phyloP scores from a whole-genome alignment of 2,113 vertebrate species.

The Coptodon bakossiorum region DNA sequence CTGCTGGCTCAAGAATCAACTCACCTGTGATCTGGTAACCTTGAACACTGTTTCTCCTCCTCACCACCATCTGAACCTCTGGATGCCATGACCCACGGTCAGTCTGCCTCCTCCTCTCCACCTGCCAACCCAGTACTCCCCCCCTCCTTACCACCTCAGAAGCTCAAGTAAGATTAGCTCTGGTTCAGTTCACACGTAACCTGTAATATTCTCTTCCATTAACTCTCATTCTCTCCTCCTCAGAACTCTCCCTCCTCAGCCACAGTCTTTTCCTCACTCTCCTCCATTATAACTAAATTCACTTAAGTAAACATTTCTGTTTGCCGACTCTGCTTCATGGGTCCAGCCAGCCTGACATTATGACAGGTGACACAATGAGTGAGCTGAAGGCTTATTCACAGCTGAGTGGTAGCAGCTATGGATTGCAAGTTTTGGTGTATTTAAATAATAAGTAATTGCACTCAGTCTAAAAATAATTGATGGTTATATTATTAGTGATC shows the following conservation, averaged over 20 bases:
- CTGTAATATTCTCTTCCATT: background rate
- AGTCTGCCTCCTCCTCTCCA: background rate
- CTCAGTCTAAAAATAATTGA: background rate
- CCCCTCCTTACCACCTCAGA: background rate
- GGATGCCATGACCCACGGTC: background rate
- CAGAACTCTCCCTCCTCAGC: background rate
- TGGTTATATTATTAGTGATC: background rate
- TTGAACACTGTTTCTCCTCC: background rate
- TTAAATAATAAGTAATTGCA: background rate
- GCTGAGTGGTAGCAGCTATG: background rate
- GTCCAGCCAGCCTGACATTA: background rate
- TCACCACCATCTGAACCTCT: background rate
- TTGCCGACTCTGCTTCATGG: background rate
- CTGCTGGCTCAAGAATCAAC: background rate
- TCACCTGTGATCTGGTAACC: background rate
- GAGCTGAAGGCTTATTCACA: background rate
- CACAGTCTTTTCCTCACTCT: background rate
- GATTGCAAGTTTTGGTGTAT: background rate
- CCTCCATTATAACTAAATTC: background rate
- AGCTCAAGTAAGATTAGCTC: background rate
- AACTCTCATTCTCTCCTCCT: background rate
- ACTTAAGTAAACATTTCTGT: background rate
- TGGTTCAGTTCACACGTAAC: background rate
- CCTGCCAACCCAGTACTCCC: background rate
- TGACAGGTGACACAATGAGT: background rate